Percentiles rank a stretch among this genome's conserved stretches.
Conservation (phyloP, 2,888 invertebrate species). For the Nasonia oneida region DNA sequence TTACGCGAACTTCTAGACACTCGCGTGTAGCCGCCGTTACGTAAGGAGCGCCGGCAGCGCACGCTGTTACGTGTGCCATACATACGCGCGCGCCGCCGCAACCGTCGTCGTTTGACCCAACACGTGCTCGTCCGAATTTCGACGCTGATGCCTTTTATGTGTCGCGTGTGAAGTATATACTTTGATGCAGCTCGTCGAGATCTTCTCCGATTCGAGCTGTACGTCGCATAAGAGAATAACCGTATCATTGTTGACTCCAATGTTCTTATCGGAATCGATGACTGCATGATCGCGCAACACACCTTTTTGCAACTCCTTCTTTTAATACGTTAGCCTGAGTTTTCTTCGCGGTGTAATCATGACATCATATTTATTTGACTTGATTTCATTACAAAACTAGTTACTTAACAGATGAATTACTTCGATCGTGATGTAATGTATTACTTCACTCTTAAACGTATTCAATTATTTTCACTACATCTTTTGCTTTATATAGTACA, state of each 20-base stretch:
- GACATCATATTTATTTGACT: neutral
- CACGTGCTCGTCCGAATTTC: conserved; percentile 51
- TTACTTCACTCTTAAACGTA: conserved; percentile 52
- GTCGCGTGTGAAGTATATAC: neutral
- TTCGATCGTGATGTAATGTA: conserved; percentile 17
- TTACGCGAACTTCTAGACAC: conserved; percentile 62
- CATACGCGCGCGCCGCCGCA: conserved; percentile 33
- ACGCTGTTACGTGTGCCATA: conserved; percentile 60
- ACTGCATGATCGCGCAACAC: neutral
- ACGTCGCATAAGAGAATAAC: no score
- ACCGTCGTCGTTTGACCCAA: neutral
- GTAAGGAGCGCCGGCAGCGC: conserved; percentile 55
- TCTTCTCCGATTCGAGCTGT: neutral
- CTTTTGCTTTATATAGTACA: neutral
- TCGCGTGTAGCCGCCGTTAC: conserved; percentile 62
- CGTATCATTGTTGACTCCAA: neutral
- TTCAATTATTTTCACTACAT: neutral
- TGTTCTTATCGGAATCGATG: neutral
- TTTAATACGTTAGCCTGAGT: neutral
- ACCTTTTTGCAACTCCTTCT: neutral
- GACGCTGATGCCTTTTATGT: neutral
- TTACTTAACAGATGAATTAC: conserved; percentile 32
- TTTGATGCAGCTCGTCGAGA: neutral
- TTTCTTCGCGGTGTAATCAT: neutral
- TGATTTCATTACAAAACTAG: conserved; percentile 23